Evolutionary conservation across 1,140 invertebrate species (phyloP), one percentile per base, ranked within the genome.

Genomic region (Cylas formicarius): DNA sequence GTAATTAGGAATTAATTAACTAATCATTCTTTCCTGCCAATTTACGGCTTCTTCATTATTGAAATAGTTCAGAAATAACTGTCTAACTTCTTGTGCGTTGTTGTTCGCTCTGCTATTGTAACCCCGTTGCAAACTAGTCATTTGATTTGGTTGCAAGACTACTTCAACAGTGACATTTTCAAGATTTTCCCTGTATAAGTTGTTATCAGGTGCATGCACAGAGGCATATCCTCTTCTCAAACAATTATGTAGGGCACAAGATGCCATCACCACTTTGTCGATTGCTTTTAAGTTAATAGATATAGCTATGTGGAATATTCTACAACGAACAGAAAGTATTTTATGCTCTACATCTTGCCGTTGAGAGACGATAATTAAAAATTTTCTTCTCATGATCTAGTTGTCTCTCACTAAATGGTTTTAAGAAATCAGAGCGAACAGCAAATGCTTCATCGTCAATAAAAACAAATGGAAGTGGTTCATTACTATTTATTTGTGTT

Each of bases 401-500:
- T 31, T 41, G 24, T 29, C 26, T 44, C 45, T 38, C 28, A 10
- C 44, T 48, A 36, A 52, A 67, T 39, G 62, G 64, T 23, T 58
- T 66, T 51, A 66, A 45, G 27, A 67, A 41, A 42, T 63, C 49
- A 6, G 41, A 16, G 13, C 49, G 44, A 11, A 70, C 33, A 19
- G 50, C 49, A 50, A 69, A 70, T 19, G 63, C 62, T 48, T 67
- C 62, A 55, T 70, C 66, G 9, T 58, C 63, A 14, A 68, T 47
- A 52, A 69, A 58, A 40, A 65, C 45, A 35, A 52, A 58, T 18
- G 52, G 53, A 14, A 56, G 19, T 14, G 23, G 11, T 32, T 32
- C 39, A 10, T 40, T 14, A 38, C 13, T 48, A 18, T 39, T 23
- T 39, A 13, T 36, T 32, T 11, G 17, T 6, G 21, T 32, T 28